A percentile compares a stretch with the other conserved stretches of the same genome.
Evolutionary conservation across 2,888 invertebrate genomes (phyloP).

Genomic region (Archips xylosteana): DNA sequence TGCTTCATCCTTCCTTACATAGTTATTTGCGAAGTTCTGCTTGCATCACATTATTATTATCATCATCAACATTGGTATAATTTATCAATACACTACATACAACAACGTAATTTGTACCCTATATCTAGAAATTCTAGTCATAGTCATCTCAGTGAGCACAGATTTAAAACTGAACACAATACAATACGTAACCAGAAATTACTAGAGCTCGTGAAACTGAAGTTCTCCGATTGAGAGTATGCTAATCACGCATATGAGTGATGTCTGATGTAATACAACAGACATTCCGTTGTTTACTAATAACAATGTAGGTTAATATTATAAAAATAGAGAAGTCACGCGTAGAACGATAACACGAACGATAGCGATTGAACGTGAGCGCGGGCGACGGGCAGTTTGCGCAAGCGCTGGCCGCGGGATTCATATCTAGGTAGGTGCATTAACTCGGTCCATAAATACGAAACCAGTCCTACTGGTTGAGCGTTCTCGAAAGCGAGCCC

Average conservation of each 20-base stretch:
- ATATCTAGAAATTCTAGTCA: too few relatives aligned
- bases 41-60: neutral
- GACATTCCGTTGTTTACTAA: constrained; percentile 65
- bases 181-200: constrained; percentile 1
- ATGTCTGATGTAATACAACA: constrained; percentile 47
- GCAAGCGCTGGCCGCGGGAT: constrained; percentile 77
- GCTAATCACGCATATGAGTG: constrained; percentile 16
- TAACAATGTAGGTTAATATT: constrained; percentile 62
- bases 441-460: constrained; percentile 83
- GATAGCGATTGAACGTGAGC: constrained; percentile 63
- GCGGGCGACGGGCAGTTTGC: constrained; percentile 73
- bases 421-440: constrained; percentile 82
- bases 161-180: neutral
- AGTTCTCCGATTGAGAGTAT: constrained; percentile 2
- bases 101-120: too few relatives aligned
- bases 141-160: too few relatives aligned
- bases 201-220: neutral
- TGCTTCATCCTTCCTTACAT: neutral
- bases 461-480: constrained; percentile 83
- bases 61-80: neutral
- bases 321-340: constrained; percentile 62
- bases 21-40: neutral
- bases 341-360: constrained; percentile 61
- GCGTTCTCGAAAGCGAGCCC: constrained; percentile 84
- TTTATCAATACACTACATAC: neutral